These are phyloP conservation scores for Ectemnius continuus DNA, from an alignment of 2,888 invertebrate genomes.

Conservation along the genomic window DNA sequence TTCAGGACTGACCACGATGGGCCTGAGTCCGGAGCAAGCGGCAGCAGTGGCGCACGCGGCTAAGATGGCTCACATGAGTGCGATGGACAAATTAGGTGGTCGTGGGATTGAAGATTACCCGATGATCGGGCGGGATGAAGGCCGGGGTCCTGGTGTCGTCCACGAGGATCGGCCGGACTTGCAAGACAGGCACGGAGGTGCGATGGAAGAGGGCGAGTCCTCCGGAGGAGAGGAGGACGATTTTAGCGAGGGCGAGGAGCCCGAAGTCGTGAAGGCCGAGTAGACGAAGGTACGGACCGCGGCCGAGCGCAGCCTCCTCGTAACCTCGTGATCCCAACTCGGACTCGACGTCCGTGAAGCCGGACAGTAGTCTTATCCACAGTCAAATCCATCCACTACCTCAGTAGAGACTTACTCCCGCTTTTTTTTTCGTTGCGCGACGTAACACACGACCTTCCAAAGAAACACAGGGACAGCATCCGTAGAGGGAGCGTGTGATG, in stretches of 20 bases:
- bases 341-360: constrained; percentile 19
- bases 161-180: constrained; percentile 70
- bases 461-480: constrained; percentile 23
- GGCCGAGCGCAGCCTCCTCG: background rate
- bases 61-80: constrained; percentile 88
- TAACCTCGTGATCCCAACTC: constrained; percentile 26
- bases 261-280: constrained; percentile 73
- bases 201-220: constrained; percentile 69
- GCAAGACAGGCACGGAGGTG: constrained; percentile 61
- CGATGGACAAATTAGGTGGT: constrained; percentile 78
- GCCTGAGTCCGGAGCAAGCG: constrained; percentile 84
- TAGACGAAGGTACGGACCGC: constrained; percentile 46
- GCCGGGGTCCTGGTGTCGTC: constrained; percentile 65
- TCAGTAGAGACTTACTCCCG: constrained; percentile 58
- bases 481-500: constrained; percentile 10
- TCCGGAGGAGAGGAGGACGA: constrained; percentile 74
- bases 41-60: constrained; percentile 84
- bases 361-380: constrained; percentile 20
- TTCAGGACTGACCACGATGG: constrained; percentile 83
- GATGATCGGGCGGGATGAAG: constrained; percentile 74
- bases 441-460: constrained; percentile 43
- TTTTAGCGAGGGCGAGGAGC: constrained; percentile 74
- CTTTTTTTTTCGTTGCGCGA: constrained; percentile 39
- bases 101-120: constrained; percentile 73
- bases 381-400: constrained; percentile 72